Evolutionary conservation across 92 coral and sea anemone genomes (phyloP).

Genomic region (Montipora capitata): DNA sequence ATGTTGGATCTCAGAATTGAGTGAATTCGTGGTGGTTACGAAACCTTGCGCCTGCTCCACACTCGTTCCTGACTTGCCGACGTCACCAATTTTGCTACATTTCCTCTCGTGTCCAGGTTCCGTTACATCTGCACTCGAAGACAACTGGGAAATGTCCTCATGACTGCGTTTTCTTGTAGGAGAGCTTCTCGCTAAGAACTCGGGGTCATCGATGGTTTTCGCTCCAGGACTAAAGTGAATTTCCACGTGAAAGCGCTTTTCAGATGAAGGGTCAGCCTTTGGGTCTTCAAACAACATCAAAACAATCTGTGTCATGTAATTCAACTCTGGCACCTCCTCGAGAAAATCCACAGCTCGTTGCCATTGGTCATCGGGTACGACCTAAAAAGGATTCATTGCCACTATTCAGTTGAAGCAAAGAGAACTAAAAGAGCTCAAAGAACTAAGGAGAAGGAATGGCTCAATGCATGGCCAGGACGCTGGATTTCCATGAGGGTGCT

Average conservation of each 20-base stretch:
- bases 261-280: conserved; percentile 86
- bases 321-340: conserved; percentile 89
- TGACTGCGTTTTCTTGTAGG: conserved; percentile 47
- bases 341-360: conserved; percentile 89
- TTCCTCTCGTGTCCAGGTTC: background rate
- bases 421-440: too few relatives aligned
- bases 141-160: background rate
- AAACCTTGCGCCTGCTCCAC: background rate
- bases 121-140: background rate
- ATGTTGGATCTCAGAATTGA: background rate
- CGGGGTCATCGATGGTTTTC: conserved; percentile 74
- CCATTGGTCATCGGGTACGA: conserved; percentile 87
- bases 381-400: conserved; percentile 45
- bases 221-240: conserved; percentile 95
- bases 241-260: conserved; percentile 91
- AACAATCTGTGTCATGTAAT: conserved; percentile 98
- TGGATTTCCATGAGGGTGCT: too few relatives aligned
- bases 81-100: conserved; percentile 1
- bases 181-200: conserved; percentile 38
- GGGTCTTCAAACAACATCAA: conserved; percentile 98
- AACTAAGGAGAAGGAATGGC: too few relatives aligned
- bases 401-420: background rate
- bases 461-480: too few relatives aligned
- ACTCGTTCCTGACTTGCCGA: background rate
- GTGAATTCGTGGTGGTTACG: background rate